phyloP scores from a whole-genome alignment of 2,797 vertebrate species.

The Cryptoblepharus egeriae region DNA sequence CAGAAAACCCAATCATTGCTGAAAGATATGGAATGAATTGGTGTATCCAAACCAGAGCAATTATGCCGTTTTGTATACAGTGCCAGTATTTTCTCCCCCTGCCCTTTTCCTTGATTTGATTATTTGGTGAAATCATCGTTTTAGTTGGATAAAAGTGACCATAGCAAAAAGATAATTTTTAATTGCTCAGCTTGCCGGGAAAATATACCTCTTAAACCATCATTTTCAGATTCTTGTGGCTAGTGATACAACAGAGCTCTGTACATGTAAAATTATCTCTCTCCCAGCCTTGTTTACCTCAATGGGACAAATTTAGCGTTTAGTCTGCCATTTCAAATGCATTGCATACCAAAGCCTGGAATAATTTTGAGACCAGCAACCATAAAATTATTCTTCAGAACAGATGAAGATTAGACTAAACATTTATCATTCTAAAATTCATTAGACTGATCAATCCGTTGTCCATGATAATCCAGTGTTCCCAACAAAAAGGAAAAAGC shows the following conservation, averaged over 20 bases:
- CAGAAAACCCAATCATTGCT: neutral
- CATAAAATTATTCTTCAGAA: neutral
- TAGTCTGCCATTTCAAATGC: slow-evolving; percentile 13
- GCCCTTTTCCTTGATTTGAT: neutral
- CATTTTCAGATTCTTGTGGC: slow-evolving; percentile 11
- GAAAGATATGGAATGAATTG: slow-evolving; percentile 5
- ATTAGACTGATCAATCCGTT: slow-evolving; percentile 7
- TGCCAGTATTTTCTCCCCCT: neutral
- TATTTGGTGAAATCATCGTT: neutral
- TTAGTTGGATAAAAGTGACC: slow-evolving; percentile 3
- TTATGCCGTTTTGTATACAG: neutral
- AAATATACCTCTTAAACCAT: neutral
- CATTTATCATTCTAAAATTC: neutral
- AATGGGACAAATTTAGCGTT: neutral
- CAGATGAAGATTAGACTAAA: neutral
- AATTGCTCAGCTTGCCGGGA: neutral
- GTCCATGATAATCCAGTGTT: neutral
- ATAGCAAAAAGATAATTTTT: neutral
- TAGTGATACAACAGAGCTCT: fast-evolving
- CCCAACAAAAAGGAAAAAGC: slow-evolving; percentile 7
- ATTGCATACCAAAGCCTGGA: neutral
- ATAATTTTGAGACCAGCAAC: slow-evolving; percentile 14
- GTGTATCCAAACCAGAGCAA: neutral
- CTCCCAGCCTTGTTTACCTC: neutral
- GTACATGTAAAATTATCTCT: slow-evolving; percentile 10